A percentile compares a stretch with the other conserved stretches of the same genome.
phyloP scores from a whole-genome alignment of 1,140 invertebrate species.

The Caenorhabditis brenneri region DNA sequence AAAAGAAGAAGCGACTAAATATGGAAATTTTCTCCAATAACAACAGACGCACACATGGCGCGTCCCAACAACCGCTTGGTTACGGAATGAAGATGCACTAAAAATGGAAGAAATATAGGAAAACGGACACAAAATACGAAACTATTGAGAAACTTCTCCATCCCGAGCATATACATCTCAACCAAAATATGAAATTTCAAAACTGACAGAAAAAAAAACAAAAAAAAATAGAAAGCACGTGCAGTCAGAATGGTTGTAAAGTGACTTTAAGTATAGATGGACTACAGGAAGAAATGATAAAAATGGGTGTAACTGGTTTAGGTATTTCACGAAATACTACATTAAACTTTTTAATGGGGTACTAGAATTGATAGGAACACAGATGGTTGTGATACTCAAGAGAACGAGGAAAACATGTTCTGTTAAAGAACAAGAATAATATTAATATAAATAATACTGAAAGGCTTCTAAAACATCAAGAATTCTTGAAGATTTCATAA shows the following conservation, averaged over 20 bases:
- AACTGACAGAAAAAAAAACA: too few species aligned
- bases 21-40: neutral
- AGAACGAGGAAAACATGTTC: too few species aligned
- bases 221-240: neutral
- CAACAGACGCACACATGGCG: constrained; percentile 6
- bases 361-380: neutral
- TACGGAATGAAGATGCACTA: neutral
- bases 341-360: neutral
- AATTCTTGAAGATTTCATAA: neutral
- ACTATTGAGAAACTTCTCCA: neutral
- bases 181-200: neutral
- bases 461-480: too few species aligned
- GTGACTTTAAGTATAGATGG: neutral
- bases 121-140: constrained; percentile 13
- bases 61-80: constrained; percentile 6
- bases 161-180: neutral
- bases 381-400: neutral
- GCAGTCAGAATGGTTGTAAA: neutral
- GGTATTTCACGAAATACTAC: neutral
- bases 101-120: neutral
- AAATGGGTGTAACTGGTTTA: neutral
- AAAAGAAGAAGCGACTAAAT: neutral
- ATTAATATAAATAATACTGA: too few species aligned
- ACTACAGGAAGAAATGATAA: constrained; percentile 6
- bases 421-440: too few species aligned